Evolutionary conservation across 2,888 invertebrate genomes (phyloP), one percentile per base, ranked within the genome.

Genomic region (Spisula solida): DNA sequence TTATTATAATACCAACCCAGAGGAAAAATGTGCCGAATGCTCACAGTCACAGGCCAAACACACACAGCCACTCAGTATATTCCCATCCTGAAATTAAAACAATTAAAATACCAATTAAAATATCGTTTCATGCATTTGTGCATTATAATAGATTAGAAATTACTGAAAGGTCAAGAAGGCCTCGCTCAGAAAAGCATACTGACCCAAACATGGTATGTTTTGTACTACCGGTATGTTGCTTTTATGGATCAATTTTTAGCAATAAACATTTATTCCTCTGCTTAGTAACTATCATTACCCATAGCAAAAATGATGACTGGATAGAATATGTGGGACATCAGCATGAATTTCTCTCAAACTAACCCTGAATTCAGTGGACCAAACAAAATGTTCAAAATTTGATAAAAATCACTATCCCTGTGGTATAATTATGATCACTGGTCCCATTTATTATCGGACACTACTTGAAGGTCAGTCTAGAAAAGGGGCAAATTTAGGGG

Each of bases 381-480:
- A 16, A 31, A 75, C 79, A 75, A 79, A 85, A 79, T 85, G 31
- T 34, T 34, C 41, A 55, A 79, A 75, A 79, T 75, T 55, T 78
- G 78, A 85, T 85, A 85, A 85, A 85, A 79, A 34, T 85, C 55
- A 31, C 25, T 18, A 51, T 85, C 85, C 79, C 85, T 41, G n/a
- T 48, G 75, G 56, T 85, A 85, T 85, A 85, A 85, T 85, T 85
- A 85, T 85, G 25, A 55, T 79, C 78, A 85, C 85, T 79, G n/a
- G 25, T 34, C 85, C 85, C 51, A 85, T 85, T 85, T 85, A 85
- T 85, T 79, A 79, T 55, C 51, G 8, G n/a, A 78, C 78, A 25
- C 75, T 51, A 51, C 78, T 79, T 79, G 85, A 85, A 85, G 85
- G 85, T 85, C 85, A 85, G 56, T 56, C 78, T 25, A 79, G 78